Evolutionary conservation across 2,113 vertebrate genomes (phyloP).

Genomic region (Peromyscus polionotus): DNA sequence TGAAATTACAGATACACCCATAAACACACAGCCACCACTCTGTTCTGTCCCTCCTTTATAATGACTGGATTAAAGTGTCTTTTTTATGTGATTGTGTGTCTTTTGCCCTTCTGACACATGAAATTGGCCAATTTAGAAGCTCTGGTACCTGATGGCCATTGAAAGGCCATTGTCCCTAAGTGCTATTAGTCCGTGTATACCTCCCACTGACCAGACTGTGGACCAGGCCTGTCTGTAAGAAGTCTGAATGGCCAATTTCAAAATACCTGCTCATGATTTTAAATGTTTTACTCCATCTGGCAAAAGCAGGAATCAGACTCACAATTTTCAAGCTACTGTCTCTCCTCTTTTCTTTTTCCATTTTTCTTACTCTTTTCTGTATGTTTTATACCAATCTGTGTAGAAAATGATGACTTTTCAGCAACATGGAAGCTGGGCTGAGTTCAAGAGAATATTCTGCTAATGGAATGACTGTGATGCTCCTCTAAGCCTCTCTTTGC

Average conservation of each 20-base stretch:
- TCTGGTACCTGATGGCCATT: conserved; percentile 65
- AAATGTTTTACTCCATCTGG: conserved; percentile 68
- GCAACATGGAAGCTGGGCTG: conserved; percentile 54
- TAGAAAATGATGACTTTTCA: conserved; percentile 68
- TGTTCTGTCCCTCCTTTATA: conserved; percentile 63
- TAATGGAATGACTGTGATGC: neutral
- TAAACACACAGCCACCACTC: conserved; percentile 58
- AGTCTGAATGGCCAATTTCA: conserved; percentile 65
- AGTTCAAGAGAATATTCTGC: conserved; percentile 46
- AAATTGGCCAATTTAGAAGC: conserved; percentile 79
- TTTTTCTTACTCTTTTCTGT: conserved; percentile 62
- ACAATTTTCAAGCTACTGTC: neutral
- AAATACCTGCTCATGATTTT: conserved; percentile 67
- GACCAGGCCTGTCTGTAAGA: conserved; percentile 44
- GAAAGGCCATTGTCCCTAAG: conserved; percentile 72
- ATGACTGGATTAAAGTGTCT: conserved; percentile 81
- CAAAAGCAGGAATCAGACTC: conserved; percentile 55
- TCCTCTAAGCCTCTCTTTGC: conserved; percentile 24
- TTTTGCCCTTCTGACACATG: conserved; percentile 76
- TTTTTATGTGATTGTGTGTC: conserved; percentile 79
- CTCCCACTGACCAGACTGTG: conserved; percentile 35
- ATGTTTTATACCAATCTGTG: conserved; percentile 52
- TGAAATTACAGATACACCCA: conserved; percentile 69
- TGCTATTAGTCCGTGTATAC: conserved; percentile 68
- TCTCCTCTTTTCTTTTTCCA: neutral